Percentiles rank a stretch among this genome's conserved stretches.
Evolutionary conservation across 1,140 invertebrate species (phyloP).

Genomic region (Heterodera carotae): DNA sequence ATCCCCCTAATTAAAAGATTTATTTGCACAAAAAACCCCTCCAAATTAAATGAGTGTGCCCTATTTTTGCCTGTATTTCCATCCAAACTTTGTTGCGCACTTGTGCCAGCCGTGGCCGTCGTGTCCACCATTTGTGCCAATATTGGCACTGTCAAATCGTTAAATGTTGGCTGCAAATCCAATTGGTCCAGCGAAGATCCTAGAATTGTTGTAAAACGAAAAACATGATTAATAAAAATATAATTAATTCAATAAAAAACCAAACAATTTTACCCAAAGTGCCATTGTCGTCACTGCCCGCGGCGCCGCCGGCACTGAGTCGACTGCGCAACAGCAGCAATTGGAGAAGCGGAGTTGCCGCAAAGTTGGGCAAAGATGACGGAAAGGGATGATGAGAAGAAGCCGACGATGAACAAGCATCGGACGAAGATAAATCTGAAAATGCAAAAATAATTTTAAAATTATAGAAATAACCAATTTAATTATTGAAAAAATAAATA

Average conservation of each 20-base stretch:
- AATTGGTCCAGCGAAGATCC: background rate
- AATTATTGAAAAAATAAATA: no score
- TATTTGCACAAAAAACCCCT: no score
- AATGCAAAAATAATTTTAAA: no score
- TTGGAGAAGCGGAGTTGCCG: background rate
- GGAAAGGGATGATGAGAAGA: background rate
- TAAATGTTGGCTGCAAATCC: background rate
- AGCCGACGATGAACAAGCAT: background rate
- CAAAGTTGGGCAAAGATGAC: background rate
- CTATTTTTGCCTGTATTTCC: slow-evolving; percentile 7
- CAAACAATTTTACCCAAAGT: background rate
- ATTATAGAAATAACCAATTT: no score
- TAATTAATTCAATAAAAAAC: background rate
- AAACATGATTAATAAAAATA: no score
- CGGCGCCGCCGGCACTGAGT: background rate
- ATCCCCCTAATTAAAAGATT: no score
- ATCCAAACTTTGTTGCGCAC: background rate
- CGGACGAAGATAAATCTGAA: background rate
- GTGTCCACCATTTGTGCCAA: background rate
- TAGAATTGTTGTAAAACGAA: no score
- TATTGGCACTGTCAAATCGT: background rate
- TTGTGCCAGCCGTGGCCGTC: no score
- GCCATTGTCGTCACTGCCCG: background rate
- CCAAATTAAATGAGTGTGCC: no score
- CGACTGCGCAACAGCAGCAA: background rate